Evolutionary conservation across 2,113 vertebrate genomes (phyloP).

Genomic region (Engystomops pustulosus): DNA sequence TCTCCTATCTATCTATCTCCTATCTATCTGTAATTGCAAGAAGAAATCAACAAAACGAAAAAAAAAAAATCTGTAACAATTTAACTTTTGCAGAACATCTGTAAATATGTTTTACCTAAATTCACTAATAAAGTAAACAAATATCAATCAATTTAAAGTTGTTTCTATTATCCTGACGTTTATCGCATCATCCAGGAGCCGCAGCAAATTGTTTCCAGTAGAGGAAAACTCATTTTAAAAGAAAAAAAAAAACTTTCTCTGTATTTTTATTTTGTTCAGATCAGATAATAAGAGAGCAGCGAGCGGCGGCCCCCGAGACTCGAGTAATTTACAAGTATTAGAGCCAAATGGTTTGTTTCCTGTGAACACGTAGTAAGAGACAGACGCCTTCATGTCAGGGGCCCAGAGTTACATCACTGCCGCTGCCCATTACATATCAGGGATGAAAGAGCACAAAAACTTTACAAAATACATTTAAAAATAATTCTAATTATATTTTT

Average conservation of each 20-base stretch:
- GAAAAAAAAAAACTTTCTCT: not conserved
- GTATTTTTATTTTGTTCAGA: not conserved
- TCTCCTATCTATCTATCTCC: too few species aligned
- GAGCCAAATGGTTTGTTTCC: not conserved
- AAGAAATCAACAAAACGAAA: too few species aligned
- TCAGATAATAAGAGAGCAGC: not conserved
- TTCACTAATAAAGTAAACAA: too few species aligned
- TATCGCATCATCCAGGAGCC: too few species aligned
- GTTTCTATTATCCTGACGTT: not conserved
- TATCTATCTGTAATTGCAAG: too few species aligned
- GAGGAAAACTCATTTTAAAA: not conserved
- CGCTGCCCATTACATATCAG: too few species aligned
- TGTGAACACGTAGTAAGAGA: not conserved
- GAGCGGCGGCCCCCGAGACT: not conserved
- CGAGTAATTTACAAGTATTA: not conserved
- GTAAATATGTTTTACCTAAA: too few species aligned
- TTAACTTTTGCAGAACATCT: too few species aligned
- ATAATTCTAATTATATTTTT: too few species aligned
- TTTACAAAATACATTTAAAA: too few species aligned
- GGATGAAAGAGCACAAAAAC: not conserved
- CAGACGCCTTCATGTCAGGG: not conserved
- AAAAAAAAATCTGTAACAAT: too few species aligned
- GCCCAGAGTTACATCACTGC: not conserved
- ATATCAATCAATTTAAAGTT: too few species aligned
- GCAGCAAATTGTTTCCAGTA: not conserved